Evolutionary conservation across 2,113 vertebrate genomes (phyloP).

Genomic region (Entomyzon cyanotis): DNA sequence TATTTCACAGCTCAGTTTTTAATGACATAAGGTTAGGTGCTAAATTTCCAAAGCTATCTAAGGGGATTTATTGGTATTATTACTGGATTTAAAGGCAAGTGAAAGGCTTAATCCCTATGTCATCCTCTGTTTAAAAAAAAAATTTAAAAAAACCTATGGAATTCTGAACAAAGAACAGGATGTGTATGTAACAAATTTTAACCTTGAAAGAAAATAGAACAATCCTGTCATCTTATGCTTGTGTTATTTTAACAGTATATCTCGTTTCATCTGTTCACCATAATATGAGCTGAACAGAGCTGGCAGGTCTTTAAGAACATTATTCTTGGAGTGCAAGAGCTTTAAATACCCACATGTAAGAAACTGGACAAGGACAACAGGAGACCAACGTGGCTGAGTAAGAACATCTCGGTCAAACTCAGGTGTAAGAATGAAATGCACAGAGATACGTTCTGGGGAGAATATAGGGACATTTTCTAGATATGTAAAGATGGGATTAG

Average conservation of each 20-base stretch:
- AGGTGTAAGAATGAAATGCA: background rate
- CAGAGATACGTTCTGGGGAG: background rate
- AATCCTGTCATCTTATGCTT: background rate
- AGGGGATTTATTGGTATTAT: background rate
- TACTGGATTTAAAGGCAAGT: background rate
- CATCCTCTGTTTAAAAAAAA: background rate
- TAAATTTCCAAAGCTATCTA: background rate
- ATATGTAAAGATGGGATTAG: background rate
- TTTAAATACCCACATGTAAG: background rate
- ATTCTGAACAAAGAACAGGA: background rate
- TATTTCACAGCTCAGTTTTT: slow-evolving; percentile 5
- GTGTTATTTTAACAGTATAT: background rate
- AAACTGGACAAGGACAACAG: background rate
- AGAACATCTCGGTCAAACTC: background rate
- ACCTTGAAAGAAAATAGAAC: background rate
- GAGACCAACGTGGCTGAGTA: background rate
- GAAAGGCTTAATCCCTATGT: background rate
- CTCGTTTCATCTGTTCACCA: background rate
- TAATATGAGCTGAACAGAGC: background rate
- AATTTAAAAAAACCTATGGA: background rate
- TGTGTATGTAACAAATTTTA: background rate
- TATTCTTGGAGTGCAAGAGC: background rate
- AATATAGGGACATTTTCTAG: background rate
- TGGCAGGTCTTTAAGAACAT: background rate
- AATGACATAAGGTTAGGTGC: background rate